Percentiles rank a stretch among this genome's conserved stretches.
phyloP scores from a whole-genome alignment of 2,888 invertebrate species.

The Trachelus iudaicus region DNA sequence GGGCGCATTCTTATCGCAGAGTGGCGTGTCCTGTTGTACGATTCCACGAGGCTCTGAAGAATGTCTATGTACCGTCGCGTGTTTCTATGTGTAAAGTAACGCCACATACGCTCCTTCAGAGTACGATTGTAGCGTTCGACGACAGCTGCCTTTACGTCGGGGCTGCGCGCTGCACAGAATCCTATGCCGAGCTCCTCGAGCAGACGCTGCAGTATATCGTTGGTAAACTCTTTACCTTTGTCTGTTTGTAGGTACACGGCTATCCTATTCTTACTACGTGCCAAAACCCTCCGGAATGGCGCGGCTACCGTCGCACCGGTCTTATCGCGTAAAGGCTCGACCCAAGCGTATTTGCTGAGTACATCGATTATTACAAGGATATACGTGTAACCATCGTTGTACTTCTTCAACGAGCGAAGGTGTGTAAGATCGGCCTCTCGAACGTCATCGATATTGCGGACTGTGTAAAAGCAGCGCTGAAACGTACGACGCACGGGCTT shows the following conservation, averaged over 20 bases:
- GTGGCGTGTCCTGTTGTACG: too few species aligned
- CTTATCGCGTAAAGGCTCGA: slow-evolving; percentile 27
- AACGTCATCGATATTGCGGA: slow-evolving; percentile 24
- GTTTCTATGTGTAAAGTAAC: too few species aligned
- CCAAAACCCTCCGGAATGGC: slow-evolving; percentile 22
- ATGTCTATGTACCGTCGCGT: too few species aligned
- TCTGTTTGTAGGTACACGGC: slow-evolving; percentile 29
- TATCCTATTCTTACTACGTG: background rate
- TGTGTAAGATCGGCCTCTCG: slow-evolving; percentile 22
- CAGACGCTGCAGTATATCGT: slow-evolving; percentile 20
- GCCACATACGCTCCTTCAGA: too few species aligned
- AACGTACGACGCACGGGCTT: too few species aligned
- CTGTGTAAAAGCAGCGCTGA: background rate
- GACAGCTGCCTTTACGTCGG: slow-evolving; percentile 25
- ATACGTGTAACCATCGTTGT: slow-evolving; percentile 26
- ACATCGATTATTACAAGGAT: slow-evolving; percentile 32
- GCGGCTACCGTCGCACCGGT: slow-evolving; percentile 7
- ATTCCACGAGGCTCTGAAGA: too few species aligned
- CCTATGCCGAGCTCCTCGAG: slow-evolving; percentile 8
- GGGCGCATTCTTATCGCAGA: too few species aligned
- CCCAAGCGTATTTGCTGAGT: slow-evolving; percentile 31
- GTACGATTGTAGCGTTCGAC: too few species aligned
- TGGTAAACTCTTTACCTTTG: slow-evolving; percentile 32
- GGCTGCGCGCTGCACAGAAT: slow-evolving; percentile 31
- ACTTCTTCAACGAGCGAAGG: slow-evolving; percentile 6